Base-by-base conservation (phyloP, 2,113 vertebrate species). In the Chaenocephalus aceratus region DNA sequence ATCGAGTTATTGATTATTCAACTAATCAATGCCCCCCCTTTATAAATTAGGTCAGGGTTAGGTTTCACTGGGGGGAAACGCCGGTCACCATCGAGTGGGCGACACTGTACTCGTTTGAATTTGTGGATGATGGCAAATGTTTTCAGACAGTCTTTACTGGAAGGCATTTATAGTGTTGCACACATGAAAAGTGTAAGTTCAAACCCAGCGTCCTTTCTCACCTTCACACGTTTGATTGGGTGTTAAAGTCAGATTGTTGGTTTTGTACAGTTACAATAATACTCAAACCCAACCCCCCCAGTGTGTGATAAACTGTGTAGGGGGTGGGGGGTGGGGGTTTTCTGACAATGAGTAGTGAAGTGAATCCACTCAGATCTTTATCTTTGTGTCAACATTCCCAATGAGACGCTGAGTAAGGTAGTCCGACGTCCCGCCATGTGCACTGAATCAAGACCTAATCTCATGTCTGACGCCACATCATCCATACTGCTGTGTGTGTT, bases 371-470 rank as follows among this genome's bases (percentile, higher is more conserved):
- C 82, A 63, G 30, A 69, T 82, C 71, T 68, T 59, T 59, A 74
- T 81, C 53, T 65, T 21, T 56, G 60, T 44, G 58, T 78, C 86
- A 82, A 57, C 70, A 41, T 77, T 53, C 30, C 15, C 3, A 46
- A 52, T 53, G 45, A 59, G 64, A 57, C 23, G 0, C 64, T 72
- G 79, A 86, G 41, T 10, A 30, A n/a, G 51, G 46, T 34, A 34
- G 57, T 66, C 74, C 23, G 41, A 65, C 36, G 58, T 68, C 67
- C 74, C 13, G 15, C 75, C 41, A 53, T 60, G 83, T 53, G 63
- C 10, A 49, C 58, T 51, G 8, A 87, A 82, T 89, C 70, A 48
- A 51, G 26, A 49, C 53, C 61, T 62, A 65, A 84, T 80, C 87
- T 81, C 18, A 5, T 3, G 68, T 84, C 67, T 71, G 44, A 62